Base-by-base conservation (phyloP, 2,113 vertebrate species). In the Megaceryle torquata region DNA sequence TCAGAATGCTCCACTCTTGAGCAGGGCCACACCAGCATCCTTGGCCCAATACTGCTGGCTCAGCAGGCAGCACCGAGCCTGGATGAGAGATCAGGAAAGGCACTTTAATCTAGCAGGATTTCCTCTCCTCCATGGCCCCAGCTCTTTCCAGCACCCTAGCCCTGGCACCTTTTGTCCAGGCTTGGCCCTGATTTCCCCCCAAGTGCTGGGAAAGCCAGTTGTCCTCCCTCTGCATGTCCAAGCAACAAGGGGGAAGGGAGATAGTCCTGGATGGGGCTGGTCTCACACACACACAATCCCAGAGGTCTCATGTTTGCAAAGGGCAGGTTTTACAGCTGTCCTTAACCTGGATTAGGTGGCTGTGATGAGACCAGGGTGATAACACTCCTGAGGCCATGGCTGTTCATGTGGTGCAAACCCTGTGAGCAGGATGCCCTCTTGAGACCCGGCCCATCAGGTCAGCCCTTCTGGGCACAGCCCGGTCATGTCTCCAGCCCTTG, bases 21-120 rank as follows among this genome's bases (percentile, higher is more conserved):
- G 29, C 0, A 0, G 3, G n/a, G 28, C 72, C 3, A 2, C 2
- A 9, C 37, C 82, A 76, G 72, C 41, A 65, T 17, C 54, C 31
- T 12, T 0, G 0, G 48, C 77, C 44, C 31, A 3, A 21, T 71
- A n/a, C 72, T 3, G 84, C 96, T 57, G 89, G 77, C 89, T 96
- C 89, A 92, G 96, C 83, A 86, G n/a, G 77, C 69, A 84, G 86
- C 81, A 22, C 21, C 0, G 8, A 94, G 81, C 78, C 63, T 61
- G 14, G 57, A 29, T 74, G 70, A 96, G 74, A 50, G 6, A 7
- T 69, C 94, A 87, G 86, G 65, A 96, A 94, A 94, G 91, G 84
- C 0, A 6, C 78, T 61, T 67, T 95, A 92, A 95, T 91, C 89
- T 80, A 88, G 43, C 86, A 88, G 93, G 93, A 94, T 93, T 95